These are phyloP conservation scores for Pterostichus madidus DNA, from an alignment of 2,888 invertebrate species.

Conservation along the genomic window DNA sequence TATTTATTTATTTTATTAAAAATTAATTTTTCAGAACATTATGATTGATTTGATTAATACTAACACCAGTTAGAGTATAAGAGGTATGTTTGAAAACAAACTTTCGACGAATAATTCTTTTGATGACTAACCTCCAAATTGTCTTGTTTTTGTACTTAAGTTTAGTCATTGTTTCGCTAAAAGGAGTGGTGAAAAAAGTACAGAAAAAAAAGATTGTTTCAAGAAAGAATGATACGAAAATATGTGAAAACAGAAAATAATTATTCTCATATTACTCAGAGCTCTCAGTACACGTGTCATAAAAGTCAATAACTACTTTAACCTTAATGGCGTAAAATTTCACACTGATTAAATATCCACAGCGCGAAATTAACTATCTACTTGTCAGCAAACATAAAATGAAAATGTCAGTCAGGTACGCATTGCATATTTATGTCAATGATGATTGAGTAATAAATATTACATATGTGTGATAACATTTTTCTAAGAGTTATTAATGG, in stretches of 20 bases:
- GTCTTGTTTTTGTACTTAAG: conserved; percentile 20
- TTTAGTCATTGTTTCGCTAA: conserved; percentile 21
- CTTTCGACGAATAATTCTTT: background rate
- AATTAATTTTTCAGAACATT: too few relatives aligned
- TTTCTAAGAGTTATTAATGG: background rate
- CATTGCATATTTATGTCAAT: conserved; percentile 10
- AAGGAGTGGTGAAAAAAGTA: conserved; percentile 19
- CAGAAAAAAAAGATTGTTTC: background rate
- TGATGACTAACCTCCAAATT: conserved; percentile 24
- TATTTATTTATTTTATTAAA: too few relatives aligned
- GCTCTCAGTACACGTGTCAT: conserved; percentile 3
- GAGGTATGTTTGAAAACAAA: too few relatives aligned
- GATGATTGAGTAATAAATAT: conserved; percentile 4
- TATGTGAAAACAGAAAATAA: conserved; percentile 25
- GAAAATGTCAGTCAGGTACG: background rate
- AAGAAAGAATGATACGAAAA: conserved; percentile 8
- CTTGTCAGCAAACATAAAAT: background rate
- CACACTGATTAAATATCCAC: conserved; percentile 13
- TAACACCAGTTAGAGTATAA: too few relatives aligned
- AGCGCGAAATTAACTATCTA: background rate
- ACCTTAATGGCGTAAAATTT: conserved; percentile 35
- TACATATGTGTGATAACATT: conserved; percentile 2
- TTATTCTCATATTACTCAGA: conserved; percentile 34
- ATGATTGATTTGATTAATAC: too few relatives aligned
- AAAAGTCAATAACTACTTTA: conserved; percentile 25